These are phyloP conservation scores for Seriola rivoliana DNA, from an alignment of 2,113 vertebrate genomes.

Conservation along the genomic window DNA sequence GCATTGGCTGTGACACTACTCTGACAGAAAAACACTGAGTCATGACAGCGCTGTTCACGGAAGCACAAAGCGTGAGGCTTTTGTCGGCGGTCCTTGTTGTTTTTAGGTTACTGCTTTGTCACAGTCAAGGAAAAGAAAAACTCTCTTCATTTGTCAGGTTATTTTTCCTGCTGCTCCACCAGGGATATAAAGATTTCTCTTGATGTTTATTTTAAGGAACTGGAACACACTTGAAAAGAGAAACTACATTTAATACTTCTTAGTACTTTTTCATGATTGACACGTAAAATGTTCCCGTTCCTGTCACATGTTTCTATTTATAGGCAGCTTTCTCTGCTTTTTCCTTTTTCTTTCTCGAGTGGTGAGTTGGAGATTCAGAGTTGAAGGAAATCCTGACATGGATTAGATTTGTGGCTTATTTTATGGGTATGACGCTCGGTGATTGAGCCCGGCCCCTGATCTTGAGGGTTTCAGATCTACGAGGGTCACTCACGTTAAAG, in stretches of 20 bases:
- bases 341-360: neutral
- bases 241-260: neutral
- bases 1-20: conserved; percentile 58
- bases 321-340: neutral
- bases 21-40: conserved; percentile 76
- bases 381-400: conserved; percentile 38
- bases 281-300: conserved; percentile 25
- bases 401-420: conserved; percentile 1
- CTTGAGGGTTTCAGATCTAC: neutral
- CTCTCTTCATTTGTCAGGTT: conserved; percentile 32
- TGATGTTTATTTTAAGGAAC: conserved; percentile 72
- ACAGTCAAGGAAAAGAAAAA: conserved; percentile 28
- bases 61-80: conserved; percentile 53
- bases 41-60: conserved; percentile 53
- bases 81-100: conserved; percentile 61
- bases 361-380: conserved; percentile 2
- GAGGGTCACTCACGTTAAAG: neutral
- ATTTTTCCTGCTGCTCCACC: conserved; percentile 35
- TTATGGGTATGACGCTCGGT: neutral
- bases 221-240: conserved; percentile 4
- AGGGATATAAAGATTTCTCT: conserved; percentile 8
- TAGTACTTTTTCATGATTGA: conserved; percentile 15
- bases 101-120: conserved; percentile 62
- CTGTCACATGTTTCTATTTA: conserved; percentile 35
- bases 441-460: neutral